Percentiles rank a stretch among this genome's conserved stretches.
phyloP scores from a whole-genome alignment of 2,113 vertebrate genomes.

The Pelusios castaneus region DNA sequence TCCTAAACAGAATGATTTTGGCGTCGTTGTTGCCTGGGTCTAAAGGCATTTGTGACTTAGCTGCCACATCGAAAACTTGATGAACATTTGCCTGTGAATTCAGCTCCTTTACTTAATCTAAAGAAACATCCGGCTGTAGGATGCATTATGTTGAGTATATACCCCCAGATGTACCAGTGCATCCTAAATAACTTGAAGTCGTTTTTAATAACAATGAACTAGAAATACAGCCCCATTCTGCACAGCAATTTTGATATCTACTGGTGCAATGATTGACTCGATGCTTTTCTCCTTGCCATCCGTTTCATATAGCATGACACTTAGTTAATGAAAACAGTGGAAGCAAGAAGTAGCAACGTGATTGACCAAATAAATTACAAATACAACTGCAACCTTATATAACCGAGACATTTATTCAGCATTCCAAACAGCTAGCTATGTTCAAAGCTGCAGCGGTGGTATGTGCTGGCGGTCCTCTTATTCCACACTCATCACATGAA shows the following conservation, averaged over 20 bases:
- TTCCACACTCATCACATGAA: neutral
- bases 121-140: neutral
- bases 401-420: neutral
- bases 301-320: neutral
- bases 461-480: neutral
- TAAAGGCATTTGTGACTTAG: neutral
- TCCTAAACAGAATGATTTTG: neutral
- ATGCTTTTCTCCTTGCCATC: neutral
- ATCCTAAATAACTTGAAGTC: neutral
- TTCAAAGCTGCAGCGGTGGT: neutral
- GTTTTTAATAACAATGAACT: neutral
- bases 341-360: neutral
- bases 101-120: neutral
- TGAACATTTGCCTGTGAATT: neutral
- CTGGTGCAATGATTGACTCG: rapidly evolving
- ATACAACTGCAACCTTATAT: neutral
- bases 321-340: neutral
- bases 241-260: neutral
- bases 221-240: neutral
- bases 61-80: neutral
- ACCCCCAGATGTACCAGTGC: neutral
- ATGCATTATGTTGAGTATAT: neutral
- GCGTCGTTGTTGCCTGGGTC: neutral
- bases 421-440: neutral
- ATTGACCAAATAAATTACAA: neutral